These are phyloP conservation scores for Lathronympha strigana DNA, from an alignment of 2,888 invertebrate genomes.

Conservation along the genomic window DNA sequence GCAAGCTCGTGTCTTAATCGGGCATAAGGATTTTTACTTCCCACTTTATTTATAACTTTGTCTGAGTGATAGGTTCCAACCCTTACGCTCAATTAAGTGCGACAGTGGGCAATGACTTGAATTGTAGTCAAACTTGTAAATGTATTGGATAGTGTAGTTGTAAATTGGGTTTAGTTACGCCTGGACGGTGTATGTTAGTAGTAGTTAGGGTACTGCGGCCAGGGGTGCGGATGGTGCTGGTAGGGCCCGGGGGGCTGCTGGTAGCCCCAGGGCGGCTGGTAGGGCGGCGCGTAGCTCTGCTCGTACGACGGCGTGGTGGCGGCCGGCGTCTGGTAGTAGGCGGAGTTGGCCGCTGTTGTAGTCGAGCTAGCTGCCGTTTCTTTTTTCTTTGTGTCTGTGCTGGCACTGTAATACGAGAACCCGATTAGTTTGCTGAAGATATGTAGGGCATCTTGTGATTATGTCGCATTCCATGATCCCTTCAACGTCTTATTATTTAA, in stretches of 20 bases:
- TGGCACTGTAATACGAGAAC: conserved; percentile 47
- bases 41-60: too few relatives aligned
- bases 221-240: conserved; percentile 77
- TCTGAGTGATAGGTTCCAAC: too few relatives aligned
- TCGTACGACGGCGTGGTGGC: conserved; percentile 70
- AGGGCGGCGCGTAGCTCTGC: conserved; percentile 75
- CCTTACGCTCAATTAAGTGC: too few relatives aligned
- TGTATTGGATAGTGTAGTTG: too few relatives aligned
- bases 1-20: too few relatives aligned
- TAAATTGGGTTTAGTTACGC: conserved; percentile 3
- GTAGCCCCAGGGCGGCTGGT: conserved; percentile 80
- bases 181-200: conserved; percentile 57
- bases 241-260: conserved; percentile 79
- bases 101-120: too few relatives aligned
- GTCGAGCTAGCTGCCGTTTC: conserved; percentile 53
- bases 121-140: too few relatives aligned
- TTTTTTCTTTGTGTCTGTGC: conserved; percentile 69
- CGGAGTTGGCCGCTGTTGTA: conserved; percentile 50
- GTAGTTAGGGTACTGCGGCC: conserved; percentile 80
- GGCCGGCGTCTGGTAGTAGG: conserved; percentile 69
- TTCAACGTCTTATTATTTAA: too few relatives aligned
- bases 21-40: too few relatives aligned
- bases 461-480: too few relatives aligned
- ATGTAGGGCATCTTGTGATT: too few relatives aligned
- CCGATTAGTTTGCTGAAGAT: neutral